Percentiles rank a stretch among this genome's conserved stretches.
Evolutionary conservation across 2,797 vertebrate species (phyloP).

Genomic region (Mareca strepera): DNA sequence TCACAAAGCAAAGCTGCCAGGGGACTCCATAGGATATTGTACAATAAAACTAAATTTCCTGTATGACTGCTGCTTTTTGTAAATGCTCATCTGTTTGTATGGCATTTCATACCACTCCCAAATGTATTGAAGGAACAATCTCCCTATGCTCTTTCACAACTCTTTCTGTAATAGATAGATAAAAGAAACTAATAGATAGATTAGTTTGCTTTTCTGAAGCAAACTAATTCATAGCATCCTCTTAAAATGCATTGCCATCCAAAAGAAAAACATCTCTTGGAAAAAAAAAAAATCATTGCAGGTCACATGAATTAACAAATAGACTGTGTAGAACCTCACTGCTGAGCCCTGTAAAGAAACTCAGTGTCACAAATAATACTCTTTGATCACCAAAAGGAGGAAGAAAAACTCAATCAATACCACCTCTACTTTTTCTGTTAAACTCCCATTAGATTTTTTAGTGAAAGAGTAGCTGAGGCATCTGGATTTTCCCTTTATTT

Average conservation of each 20-base stretch:
- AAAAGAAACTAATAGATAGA: too few species aligned
- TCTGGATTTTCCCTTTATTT: background rate
- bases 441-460: background rate
- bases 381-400: background rate
- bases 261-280: background rate
- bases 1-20: background rate
- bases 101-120: background rate
- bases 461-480: background rate
- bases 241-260: background rate
- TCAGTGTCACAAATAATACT: background rate
- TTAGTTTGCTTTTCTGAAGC: background rate
- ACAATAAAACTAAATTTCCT: background rate
- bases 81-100: background rate
- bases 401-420: background rate
- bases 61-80: background rate
- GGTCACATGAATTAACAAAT: background rate
- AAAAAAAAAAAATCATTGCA: background rate
- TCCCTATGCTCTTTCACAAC: background rate
- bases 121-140: accelerated
- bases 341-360: background rate
- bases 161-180: background rate
- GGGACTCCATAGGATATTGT: background rate
- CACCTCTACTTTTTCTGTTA: background rate
- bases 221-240: background rate
- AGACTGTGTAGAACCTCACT: background rate